Conservation (phyloP, 2,797 vertebrate genomes). For the Microctenopoma lineatum region DNA sequence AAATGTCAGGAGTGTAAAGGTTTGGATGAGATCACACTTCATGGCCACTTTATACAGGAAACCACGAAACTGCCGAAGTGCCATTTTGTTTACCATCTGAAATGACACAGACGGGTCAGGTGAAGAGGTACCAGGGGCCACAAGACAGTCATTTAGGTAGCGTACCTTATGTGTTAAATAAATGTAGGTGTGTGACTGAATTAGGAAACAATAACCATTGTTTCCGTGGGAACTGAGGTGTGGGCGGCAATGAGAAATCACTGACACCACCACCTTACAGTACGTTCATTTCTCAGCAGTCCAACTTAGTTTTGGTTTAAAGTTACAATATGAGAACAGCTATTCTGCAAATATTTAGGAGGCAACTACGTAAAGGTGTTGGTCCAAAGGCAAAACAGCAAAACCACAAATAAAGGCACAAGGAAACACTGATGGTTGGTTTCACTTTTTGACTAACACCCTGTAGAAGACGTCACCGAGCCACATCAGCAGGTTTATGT, state of each 20-base stretch:
- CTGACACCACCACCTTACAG: too few relatives aligned
- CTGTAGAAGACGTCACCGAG: neutral
- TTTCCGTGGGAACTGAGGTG: conserved; percentile 34
- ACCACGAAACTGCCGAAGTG: too few relatives aligned
- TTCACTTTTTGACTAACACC: conserved; percentile 23
- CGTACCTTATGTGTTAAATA: conserved; percentile 51
- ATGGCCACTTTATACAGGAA: too few relatives aligned
- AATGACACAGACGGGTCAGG: too few relatives aligned
- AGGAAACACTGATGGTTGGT: conserved; percentile 37
- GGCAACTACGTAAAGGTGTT: neutral
- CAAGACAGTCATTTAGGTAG: too few relatives aligned
- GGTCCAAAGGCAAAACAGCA: conserved; percentile 7
- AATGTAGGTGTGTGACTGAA: conserved; percentile 33
- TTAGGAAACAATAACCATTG: conserved; percentile 8
- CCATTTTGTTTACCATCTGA: too few relatives aligned
- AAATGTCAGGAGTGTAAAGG: too few relatives aligned
- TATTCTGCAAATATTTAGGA: neutral
- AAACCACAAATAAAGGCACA: conserved; percentile 2
- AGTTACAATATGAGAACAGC: neutral
- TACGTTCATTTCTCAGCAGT: conserved; percentile 1
- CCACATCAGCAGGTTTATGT: conserved; percentile 5
- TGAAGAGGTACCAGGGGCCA: too few relatives aligned
- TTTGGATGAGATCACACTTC: too few relatives aligned
- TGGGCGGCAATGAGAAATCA: conserved; percentile 1
- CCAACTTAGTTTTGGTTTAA: too few relatives aligned